Conservation (phyloP, 2,888 invertebrate genomes). For the Dioctria linearis region DNA sequence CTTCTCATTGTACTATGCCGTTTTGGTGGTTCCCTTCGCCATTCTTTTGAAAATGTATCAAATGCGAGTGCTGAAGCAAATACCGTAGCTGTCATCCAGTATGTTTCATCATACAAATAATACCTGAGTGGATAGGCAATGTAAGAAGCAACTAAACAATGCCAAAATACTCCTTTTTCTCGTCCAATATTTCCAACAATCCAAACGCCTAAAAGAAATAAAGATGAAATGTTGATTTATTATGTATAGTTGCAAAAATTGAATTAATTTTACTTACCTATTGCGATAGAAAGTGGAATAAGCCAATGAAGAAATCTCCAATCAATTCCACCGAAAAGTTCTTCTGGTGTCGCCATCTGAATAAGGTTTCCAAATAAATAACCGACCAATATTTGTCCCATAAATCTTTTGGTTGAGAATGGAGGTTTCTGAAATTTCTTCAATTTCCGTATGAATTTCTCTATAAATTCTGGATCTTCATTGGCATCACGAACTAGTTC, state of each 20-base stretch:
- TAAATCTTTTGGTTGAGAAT: constrained; percentile 84
- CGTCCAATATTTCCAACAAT: constrained; percentile 92
- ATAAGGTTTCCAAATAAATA: constrained; percentile 86
- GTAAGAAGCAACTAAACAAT: constrained; percentile 80
- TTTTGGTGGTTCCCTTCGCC: constrained; percentile 79
- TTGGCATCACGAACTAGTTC: constrained; percentile 88
- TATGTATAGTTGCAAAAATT: constrained; percentile 19
- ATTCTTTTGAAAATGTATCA: constrained; percentile 83
- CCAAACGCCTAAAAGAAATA: constrained; percentile 82
- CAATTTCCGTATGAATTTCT: constrained; percentile 77
- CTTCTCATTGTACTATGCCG: constrained; percentile 73
- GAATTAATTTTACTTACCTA: constrained; percentile 73
- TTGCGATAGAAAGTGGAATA: constrained; percentile 80
- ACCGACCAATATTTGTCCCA: constrained; percentile 83
- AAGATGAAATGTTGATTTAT: background rate
- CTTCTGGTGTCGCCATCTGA: constrained; percentile 83
- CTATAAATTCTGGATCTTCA: constrained; percentile 79
- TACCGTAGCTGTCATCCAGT: constrained; percentile 80
- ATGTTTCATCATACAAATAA: constrained; percentile 81
- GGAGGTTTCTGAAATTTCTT: constrained; percentile 81
- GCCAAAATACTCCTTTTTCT: constrained; percentile 81
- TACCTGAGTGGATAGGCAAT: constrained; percentile 78
- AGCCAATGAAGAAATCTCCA: constrained; percentile 81
- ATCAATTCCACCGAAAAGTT: constrained; percentile 80
- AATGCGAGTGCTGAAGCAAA: constrained; percentile 79